phyloP scores from a whole-genome alignment of 2,888 invertebrate genomes.

The Ceraclea dissimilis region DNA sequence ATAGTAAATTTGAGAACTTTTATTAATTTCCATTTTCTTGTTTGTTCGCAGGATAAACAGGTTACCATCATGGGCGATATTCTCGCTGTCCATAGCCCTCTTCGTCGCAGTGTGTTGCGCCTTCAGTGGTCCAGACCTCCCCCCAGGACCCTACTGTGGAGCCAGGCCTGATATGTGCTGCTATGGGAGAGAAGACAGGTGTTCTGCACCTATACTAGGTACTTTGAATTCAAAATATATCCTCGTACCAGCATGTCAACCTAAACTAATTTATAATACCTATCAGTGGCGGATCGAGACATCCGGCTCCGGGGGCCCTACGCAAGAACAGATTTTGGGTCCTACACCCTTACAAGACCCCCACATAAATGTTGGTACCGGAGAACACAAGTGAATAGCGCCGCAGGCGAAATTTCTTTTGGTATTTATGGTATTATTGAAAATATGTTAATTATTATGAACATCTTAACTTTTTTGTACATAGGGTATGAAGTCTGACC shows the following conservation, averaged over 20 bases:
- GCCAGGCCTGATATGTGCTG: slow-evolving; percentile 56
- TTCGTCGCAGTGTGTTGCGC: slow-evolving; percentile 30
- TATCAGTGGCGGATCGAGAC: not conserved
- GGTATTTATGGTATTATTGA: no score
- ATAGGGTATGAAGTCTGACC: no score
- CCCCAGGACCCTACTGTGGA: slow-evolving; percentile 54
- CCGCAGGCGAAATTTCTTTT: no score
- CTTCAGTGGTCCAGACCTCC: slow-evolving; percentile 39
- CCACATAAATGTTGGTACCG: no score
- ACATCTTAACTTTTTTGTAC: no score
- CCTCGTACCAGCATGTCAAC: not conserved
- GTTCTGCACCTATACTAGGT: slow-evolving; percentile 72
- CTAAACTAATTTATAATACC: not conserved
- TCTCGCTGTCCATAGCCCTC: slow-evolving; percentile 21
- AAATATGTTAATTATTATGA: no score
- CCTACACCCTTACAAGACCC: no score
- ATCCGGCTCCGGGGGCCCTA: not conserved
- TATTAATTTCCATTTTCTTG: not conserved
- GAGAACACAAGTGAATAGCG: no score
- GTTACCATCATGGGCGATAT: not conserved
- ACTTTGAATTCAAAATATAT: slow-evolving; percentile 27
- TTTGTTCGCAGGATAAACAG: not conserved
- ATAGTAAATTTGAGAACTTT: no score
- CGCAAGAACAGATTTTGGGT: no score
- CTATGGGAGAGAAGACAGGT: slow-evolving; percentile 65